Evolutionary conservation across 2,888 invertebrate species (phyloP), one percentile per base, ranked within the genome.

Genomic region (Epinotia nisella): DNA sequence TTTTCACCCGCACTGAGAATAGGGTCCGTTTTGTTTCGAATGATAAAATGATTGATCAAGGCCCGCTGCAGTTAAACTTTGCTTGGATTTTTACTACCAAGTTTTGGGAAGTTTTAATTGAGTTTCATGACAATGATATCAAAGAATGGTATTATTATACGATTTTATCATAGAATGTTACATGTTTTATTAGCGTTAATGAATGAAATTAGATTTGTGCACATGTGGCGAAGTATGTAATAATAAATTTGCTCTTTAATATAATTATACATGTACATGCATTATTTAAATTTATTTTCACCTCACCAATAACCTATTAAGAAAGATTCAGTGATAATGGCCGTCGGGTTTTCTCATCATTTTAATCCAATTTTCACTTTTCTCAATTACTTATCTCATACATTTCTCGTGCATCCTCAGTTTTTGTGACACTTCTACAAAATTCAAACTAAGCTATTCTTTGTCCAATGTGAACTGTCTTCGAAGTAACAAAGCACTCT

Each of bases 1-100:
- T 91, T 90, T 89, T 88, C 91, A 86, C 86, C 85, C 86, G 83
- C 84, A 83, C 83, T 82, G 79, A 76, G 76, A 78, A 85, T 80
- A 85, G 83, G 82, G 82, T 79, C 82, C 82, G 82, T 83, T 84
- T 85, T 87, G 85, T 87, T 88, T 85, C 82, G 81, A 83, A 85
- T 76, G 82, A 80, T 83, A 79, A 85, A 83, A 83, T 81, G 83
- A 84, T 85, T 83, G 73, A 73, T 73, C 62, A 64, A 64, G 62
- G 9, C 9, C 35, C 35, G 35, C 29, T 68, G 72, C 62, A 72
- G 62, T 64, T 41, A 59, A 66, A 73, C 21, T 73, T 69, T 64
- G 72, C 61, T 72, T 56, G 51, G 61, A 62, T 68, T 72, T 72
- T 72, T 72, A 68, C 64, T 64, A 24, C 17, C 45, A 24, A 64